Evolutionary conservation across 2,113 vertebrate species (phyloP).

Genomic region (Oryzias curvinotus): DNA sequence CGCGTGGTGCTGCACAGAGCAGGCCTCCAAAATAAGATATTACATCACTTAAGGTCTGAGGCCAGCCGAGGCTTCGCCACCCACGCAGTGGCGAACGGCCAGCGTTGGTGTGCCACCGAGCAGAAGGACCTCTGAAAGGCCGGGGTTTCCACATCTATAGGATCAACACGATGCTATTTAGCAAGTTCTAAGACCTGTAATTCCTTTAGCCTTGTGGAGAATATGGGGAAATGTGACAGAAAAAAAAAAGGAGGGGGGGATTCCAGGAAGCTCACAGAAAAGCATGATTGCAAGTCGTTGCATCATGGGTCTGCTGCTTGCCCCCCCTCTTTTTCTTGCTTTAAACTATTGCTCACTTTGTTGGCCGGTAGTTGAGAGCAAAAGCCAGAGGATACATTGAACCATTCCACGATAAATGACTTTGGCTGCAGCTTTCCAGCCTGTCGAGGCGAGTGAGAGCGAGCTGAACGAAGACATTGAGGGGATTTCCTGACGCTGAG

Average conservation of each 20-base stretch:
- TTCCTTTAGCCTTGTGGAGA: constrained; percentile 14
- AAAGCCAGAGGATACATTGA: too few species aligned
- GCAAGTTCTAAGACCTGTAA: constrained; percentile 8
- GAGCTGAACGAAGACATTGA: constrained; percentile 69
- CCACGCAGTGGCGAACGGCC: constrained; percentile 40
- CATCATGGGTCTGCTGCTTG: constrained; percentile 61
- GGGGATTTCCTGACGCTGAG: constrained; percentile 76
- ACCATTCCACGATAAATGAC: constrained; percentile 5
- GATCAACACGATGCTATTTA: constrained; percentile 2
- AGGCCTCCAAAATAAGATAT: constrained; percentile 52
- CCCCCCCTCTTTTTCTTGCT: constrained; percentile 7
- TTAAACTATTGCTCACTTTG: too few species aligned
- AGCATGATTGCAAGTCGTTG: constrained; percentile 64
- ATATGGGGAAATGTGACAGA: constrained; percentile 42
- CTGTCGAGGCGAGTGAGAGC: background rate
- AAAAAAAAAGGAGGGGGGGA: constrained; percentile 52
- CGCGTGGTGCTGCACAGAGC: constrained; percentile 50
- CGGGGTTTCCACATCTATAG: constrained; percentile 3
- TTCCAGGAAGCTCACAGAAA: constrained; percentile 68
- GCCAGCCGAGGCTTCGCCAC: constrained; percentile 42
- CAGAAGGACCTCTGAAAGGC: constrained; percentile 5
- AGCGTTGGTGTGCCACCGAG: background rate
- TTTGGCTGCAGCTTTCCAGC: constrained; percentile 5
- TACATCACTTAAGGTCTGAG: constrained; percentile 52
- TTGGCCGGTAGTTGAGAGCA: too few species aligned